Evolutionary conservation across 2,888 invertebrate species (phyloP).

Genomic region (Linnaemya tessellans): DNA sequence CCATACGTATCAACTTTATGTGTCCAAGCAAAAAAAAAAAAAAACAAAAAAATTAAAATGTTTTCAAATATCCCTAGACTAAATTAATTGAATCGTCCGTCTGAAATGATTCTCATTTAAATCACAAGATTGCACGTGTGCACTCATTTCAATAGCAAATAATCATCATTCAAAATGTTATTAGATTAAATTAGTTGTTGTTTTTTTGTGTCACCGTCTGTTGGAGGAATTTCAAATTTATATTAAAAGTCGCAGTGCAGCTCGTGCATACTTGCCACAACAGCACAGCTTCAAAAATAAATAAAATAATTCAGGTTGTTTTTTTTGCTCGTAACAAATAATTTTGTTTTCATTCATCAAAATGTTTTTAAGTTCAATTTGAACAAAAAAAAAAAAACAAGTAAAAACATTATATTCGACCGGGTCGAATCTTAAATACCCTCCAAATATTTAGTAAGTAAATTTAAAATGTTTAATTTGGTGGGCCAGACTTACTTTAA

Average conservation of each 20-base stretch:
- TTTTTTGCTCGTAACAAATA: conserved; percentile 24
- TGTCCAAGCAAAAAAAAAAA: too few species aligned
- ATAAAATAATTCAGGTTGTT: conserved; percentile 28
- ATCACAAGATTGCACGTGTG: background rate
- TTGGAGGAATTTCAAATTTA: conserved; percentile 26
- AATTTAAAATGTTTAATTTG: too few species aligned
- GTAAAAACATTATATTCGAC: too few species aligned
- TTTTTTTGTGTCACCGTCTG: conserved; percentile 3
- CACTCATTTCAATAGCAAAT: background rate
- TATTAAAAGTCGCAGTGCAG: background rate
- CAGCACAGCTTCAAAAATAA: conserved; percentile 31
- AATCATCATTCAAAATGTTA: conserved; percentile 4
- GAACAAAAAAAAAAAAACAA: conserved; percentile 6
- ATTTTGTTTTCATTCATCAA: conserved; percentile 47
- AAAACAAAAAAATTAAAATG: background rate
- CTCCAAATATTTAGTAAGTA: too few species aligned
- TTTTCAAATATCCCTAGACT: background rate
- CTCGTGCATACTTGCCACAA: background rate
- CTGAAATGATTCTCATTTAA: background rate
- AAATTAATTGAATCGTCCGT: background rate
- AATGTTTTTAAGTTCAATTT: conserved; percentile 45
- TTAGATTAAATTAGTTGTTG: conserved; percentile 25
- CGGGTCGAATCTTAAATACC: too few species aligned
- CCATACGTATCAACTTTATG: background rate
- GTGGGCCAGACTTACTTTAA: too few species aligned